Evolutionary conservation across 1,140 invertebrate genomes (phyloP).

Genomic region (Globodera rostochiensis): DNA sequence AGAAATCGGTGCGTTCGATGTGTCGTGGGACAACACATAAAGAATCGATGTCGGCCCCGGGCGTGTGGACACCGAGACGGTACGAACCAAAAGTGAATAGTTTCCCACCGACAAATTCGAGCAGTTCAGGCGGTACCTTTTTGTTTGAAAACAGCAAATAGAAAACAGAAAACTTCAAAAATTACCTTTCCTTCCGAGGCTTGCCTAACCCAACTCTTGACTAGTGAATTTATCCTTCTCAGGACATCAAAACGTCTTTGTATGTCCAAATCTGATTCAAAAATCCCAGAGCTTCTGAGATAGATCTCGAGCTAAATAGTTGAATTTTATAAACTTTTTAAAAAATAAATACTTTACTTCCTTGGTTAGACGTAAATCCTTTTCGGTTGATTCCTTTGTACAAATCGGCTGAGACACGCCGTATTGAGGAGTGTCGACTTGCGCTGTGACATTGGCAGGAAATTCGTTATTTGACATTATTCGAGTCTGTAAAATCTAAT

Average conservation of each 20-base stretch:
- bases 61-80: conserved; percentile 82
- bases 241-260: conserved; percentile 57
- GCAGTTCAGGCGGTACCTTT: conserved; percentile 79
- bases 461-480: background rate
- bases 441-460: background rate
- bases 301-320: conserved; percentile 51
- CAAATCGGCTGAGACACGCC: conserved; percentile 62
- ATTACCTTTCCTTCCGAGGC: conserved; percentile 52
- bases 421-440: conserved; percentile 39
- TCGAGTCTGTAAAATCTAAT: background rate
- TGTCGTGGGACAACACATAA: conserved; percentile 94
- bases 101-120: conserved; percentile 83
- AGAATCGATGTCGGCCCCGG: conserved; percentile 96
- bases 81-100: conserved; percentile 99
- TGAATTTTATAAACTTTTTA: background rate
- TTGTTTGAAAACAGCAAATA: background rate
- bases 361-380: conserved; percentile 43
- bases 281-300: conserved; percentile 51
- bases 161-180: conserved; percentile 7
- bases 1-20: conserved; percentile 90
- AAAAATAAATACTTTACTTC: conserved; percentile 40
- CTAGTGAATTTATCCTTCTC: conserved; percentile 56
- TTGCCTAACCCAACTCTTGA: conserved; percentile 57
- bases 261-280: conserved; percentile 57
- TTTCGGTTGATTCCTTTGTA: conserved; percentile 44